Conservation (phyloP, 2,797 vertebrate species). For the Pipistrellus kuhlii region DNA sequence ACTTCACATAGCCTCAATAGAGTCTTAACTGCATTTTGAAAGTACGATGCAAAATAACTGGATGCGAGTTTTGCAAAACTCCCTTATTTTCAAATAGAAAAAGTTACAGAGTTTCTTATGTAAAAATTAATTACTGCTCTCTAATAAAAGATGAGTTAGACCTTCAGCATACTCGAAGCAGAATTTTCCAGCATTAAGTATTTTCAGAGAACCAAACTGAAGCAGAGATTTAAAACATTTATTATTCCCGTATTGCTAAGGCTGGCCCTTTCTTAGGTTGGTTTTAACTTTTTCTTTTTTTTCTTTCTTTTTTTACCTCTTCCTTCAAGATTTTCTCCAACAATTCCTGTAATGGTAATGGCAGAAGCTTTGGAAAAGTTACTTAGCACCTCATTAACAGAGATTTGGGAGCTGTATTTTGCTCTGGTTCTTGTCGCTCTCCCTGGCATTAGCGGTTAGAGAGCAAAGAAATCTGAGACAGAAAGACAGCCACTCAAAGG, state of each 20-base stretch:
- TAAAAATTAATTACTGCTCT: constrained; percentile 69
- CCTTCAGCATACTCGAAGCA: constrained; percentile 79
- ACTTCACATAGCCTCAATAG: constrained; percentile 64
- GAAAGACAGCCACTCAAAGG: constrained; percentile 65
- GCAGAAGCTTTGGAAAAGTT: constrained; percentile 60
- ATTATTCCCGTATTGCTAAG: constrained; percentile 23
- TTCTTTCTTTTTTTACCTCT: not conserved
- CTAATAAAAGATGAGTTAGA: constrained; percentile 67
- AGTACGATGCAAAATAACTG: constrained; percentile 60
- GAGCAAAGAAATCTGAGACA: constrained; percentile 67
- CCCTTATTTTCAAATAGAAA: constrained; percentile 54
- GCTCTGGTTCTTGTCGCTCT: constrained; percentile 26
- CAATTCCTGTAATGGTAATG: not conserved
- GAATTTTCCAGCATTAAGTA: constrained; percentile 61
- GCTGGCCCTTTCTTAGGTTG: not conserved
- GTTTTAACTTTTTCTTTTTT: not conserved
- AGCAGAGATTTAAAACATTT: constrained; percentile 51
- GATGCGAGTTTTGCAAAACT: constrained; percentile 50
- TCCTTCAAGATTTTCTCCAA: not conserved
- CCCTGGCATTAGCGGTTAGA: constrained; percentile 38
- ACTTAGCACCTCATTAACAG: not conserved
- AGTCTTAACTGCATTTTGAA: constrained; percentile 50
- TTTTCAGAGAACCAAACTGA: constrained; percentile 72
- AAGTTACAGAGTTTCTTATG: constrained; percentile 38
- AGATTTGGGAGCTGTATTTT: constrained; percentile 62